Conservation (phyloP, 2,113 vertebrate genomes). For the Sigmodon hispidus region DNA sequence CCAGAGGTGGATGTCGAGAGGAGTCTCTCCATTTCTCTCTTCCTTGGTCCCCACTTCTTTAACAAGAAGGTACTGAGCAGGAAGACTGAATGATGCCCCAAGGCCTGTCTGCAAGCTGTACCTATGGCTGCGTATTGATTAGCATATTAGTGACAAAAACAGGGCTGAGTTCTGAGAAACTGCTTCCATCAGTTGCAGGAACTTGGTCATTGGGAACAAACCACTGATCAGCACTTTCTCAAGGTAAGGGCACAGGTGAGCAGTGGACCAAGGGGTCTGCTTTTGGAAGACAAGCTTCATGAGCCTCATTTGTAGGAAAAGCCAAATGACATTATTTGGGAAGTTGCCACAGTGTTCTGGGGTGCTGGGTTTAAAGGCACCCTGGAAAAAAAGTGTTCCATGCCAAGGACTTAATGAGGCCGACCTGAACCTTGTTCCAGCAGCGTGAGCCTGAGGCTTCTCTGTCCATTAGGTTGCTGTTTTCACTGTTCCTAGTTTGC, state of each 20-base stretch:
- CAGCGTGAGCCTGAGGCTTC: not conserved
- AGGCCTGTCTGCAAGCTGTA: not conserved
- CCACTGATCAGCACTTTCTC: not conserved
- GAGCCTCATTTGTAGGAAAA: not conserved
- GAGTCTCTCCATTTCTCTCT: not conserved
- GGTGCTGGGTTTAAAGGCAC: not conserved
- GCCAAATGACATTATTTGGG: not conserved
- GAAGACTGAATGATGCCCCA: fast-evolving
- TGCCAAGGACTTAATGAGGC: not conserved
- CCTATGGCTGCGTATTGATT: not conserved
- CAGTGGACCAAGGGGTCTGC: not conserved
- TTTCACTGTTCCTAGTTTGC: not conserved
- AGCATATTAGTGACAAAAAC: not conserved
- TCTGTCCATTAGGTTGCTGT: fast-evolving
- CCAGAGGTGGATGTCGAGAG: fast-evolving
- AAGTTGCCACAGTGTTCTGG: not conserved
- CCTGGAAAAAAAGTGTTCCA: not conserved
- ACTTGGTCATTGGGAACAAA: not conserved
- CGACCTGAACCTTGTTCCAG: not conserved
- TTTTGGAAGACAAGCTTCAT: not conserved
- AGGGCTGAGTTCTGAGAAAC: not conserved
- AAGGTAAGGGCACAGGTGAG: too few relatives aligned
- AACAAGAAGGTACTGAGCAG: fast-evolving
- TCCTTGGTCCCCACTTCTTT: not conserved
- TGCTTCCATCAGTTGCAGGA: too few relatives aligned